Conservation (phyloP, 35 echinoderm and acorn worm genomes). For the Ophioderma brevispina region DNA sequence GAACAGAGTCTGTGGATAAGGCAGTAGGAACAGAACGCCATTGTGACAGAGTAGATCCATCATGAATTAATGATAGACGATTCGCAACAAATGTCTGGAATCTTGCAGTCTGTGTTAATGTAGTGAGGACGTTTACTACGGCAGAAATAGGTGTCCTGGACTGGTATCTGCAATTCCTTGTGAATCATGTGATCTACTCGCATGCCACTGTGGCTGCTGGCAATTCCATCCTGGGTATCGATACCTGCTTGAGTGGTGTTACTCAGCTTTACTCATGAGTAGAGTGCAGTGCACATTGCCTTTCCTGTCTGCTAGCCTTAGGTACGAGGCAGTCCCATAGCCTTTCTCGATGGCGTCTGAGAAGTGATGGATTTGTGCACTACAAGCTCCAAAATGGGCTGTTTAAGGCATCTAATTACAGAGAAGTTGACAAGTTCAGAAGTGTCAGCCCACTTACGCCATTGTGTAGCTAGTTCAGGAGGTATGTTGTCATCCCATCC, state of each 20-base stretch:
- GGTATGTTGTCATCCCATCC: conserved; percentile 30
- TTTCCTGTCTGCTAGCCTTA: background rate
- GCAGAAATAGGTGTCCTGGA: no score
- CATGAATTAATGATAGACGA: no score
- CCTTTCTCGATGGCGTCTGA: conserved; percentile 37
- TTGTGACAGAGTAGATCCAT: no score
- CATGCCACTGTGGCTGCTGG: conserved; percentile 25
- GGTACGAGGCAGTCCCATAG: conserved; percentile 36
- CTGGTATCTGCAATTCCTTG: no score
- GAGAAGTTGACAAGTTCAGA: background rate
- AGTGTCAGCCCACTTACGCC: conserved; percentile 45
- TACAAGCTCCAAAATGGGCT: background rate
- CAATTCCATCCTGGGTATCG: conserved; percentile 39
- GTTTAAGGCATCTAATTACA: conserved; percentile 11
- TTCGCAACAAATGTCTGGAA: no score
- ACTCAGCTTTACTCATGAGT: background rate
- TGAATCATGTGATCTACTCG: conserved; percentile 9
- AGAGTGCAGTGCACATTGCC: conserved; percentile 31
- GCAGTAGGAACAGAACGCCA: no score
- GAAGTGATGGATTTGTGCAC: conserved; percentile 39
- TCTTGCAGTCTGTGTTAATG: no score
- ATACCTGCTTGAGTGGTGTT: no score
- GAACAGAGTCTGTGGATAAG: no score
- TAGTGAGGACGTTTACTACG: no score
- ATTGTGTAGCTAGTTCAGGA: background rate